A percentile compares a stretch with the other conserved stretches of the same genome.
These are phyloP conservation scores for Ostrea denselamellosa DNA, from an alignment of 1,140 invertebrate species.

Conservation along the genomic window DNA sequence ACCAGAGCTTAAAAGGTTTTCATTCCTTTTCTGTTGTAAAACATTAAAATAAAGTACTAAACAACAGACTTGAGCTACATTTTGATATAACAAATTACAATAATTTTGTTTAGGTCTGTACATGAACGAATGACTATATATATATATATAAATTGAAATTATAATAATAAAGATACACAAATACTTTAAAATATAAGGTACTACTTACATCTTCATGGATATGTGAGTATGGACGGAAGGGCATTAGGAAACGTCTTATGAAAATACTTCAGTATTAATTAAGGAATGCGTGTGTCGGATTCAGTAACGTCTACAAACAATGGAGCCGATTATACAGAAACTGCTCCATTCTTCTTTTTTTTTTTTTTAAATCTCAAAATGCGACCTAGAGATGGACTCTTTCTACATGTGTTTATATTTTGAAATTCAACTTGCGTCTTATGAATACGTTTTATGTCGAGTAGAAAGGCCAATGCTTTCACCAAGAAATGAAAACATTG, in stretches of 20 bases:
- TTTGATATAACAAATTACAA: background rate
- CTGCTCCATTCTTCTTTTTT: too few species aligned
- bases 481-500: too few species aligned
- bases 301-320: too few species aligned
- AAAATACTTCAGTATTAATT: too few species aligned
- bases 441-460: too few species aligned
- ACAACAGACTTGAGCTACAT: background rate
- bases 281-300: too few species aligned
- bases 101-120: background rate
- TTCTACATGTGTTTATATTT: too few species aligned
- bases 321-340: too few species aligned
- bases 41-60: background rate
- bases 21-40: background rate
- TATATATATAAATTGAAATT: background rate
- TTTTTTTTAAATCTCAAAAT: too few species aligned
- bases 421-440: too few species aligned
- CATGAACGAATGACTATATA: background rate
- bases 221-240: background rate
- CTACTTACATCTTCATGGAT: background rate
- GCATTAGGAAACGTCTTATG: background rate
- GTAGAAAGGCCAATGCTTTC: too few species aligned
- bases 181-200: background rate
- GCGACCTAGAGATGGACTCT: too few species aligned
- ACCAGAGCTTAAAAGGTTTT: slow-evolving; percentile 10
- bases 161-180: background rate